Evolutionary conservation across 2,113 vertebrate genomes (phyloP).

Genomic region (Corvus moneduloides): DNA sequence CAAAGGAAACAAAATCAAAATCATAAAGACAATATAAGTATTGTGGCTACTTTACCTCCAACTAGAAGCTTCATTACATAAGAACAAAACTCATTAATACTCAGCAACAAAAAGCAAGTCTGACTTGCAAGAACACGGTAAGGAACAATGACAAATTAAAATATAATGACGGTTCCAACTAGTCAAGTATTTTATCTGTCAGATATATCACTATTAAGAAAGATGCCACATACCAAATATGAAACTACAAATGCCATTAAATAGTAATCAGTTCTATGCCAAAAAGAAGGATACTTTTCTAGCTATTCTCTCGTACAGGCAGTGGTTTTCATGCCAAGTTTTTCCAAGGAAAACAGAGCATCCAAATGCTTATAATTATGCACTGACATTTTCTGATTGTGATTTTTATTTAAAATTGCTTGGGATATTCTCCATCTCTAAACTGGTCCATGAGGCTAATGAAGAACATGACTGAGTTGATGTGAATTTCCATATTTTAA

Average conservation of each 20-base stretch:
- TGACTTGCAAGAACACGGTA: neutral
- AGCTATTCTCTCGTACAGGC: neutral
- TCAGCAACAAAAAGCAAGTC: fast-evolving
- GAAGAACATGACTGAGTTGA: neutral
- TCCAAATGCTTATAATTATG: neutral
- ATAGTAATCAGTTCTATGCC: neutral
- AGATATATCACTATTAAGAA: neutral
- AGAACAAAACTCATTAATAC: neutral
- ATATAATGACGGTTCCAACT: neutral
- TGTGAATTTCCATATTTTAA: neutral
- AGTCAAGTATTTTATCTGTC: neutral
- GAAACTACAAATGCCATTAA: conserved; percentile 32
- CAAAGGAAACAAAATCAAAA: neutral
- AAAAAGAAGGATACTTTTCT: conserved; percentile 7
- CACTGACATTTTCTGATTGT: neutral
- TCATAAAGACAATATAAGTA: neutral
- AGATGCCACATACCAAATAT: neutral
- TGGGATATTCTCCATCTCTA: neutral
- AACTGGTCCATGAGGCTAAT: neutral
- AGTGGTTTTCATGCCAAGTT: conserved; percentile 10
- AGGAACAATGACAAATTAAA: neutral
- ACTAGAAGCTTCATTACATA: neutral
- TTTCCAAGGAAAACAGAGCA: conserved; percentile 29
- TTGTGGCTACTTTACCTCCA: neutral
- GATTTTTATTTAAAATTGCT: neutral